phyloP scores from a whole-genome alignment of 2,113 vertebrate genomes.

The Myxocyprinus asiaticus region DNA sequence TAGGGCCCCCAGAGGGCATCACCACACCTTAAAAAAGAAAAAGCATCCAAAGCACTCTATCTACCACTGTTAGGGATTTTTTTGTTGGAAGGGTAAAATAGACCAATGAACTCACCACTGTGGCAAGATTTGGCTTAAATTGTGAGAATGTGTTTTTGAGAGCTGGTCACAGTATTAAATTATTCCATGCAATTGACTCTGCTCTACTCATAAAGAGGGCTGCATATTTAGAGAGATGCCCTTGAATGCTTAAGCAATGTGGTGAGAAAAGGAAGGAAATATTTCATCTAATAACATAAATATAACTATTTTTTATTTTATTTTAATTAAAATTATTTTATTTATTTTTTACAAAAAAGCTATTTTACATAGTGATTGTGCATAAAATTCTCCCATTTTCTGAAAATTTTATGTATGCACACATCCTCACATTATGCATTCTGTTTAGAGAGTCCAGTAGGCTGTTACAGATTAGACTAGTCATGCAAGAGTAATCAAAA shows the following conservation, averaged over 20 bases:
- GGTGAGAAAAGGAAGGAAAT: not conserved
- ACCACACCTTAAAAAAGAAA: not conserved
- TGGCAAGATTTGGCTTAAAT: constrained; percentile 38
- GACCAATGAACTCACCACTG: constrained; percentile 15
- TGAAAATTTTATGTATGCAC: too few species aligned
- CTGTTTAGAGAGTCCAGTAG: not conserved
- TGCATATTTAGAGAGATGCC: not conserved
- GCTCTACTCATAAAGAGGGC: not conserved
- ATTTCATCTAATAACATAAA: not conserved
- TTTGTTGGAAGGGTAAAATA: not conserved
- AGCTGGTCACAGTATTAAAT: constrained; percentile 21
- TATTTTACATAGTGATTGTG: too few species aligned
- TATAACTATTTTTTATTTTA: too few species aligned
- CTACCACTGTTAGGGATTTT: not conserved
- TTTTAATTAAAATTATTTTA: too few species aligned
- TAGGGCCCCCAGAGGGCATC: constrained; percentile 14
- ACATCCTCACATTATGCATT: not conserved
- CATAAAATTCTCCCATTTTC: too few species aligned
- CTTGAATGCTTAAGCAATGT: not conserved
- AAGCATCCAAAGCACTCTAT: not conserved
- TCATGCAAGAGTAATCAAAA: constrained; percentile 12
- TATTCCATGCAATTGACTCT: constrained; percentile 8
- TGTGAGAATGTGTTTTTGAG: constrained; percentile 37
- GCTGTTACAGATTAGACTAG: constrained; percentile 24
- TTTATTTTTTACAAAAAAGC: too few species aligned